A percentile compares a stretch with the other conserved stretches of the same genome.
These are phyloP conservation scores for Lampris incognitus DNA, from an alignment of 2,113 vertebrate species.

Conservation along the genomic window DNA sequence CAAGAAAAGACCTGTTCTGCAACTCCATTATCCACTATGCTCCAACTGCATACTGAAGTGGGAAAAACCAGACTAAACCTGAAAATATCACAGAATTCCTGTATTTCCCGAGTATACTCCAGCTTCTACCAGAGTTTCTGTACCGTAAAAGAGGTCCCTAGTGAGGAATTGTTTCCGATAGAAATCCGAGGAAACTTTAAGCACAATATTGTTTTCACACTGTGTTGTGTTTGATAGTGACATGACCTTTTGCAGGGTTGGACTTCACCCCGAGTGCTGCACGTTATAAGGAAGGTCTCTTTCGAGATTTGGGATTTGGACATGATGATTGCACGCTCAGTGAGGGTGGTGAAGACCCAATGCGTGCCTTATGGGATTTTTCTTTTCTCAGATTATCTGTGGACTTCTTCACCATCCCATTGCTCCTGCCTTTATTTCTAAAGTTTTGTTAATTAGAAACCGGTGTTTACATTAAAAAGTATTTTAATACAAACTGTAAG, in stretches of 20 bases:
- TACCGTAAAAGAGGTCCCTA: background rate
- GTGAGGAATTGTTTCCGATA: slow-evolving; percentile 6
- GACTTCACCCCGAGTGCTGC: slow-evolving; percentile 18
- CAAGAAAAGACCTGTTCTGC: no score
- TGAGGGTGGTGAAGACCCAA: slow-evolving; percentile 6
- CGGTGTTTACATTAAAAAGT: slow-evolving; percentile 72
- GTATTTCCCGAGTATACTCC: background rate
- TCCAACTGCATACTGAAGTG: background rate
- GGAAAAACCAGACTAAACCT: background rate
- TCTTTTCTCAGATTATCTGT: slow-evolving; percentile 50
- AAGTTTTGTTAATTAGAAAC: slow-evolving; percentile 54
- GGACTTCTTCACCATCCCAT: slow-evolving; percentile 6
- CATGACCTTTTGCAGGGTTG: background rate
- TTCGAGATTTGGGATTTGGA: background rate
- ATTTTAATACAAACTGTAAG: slow-evolving; percentile 52
- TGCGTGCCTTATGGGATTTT: slow-evolving; percentile 74
- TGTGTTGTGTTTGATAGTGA: slow-evolving; percentile 11
- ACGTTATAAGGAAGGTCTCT: background rate
- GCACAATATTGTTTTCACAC: slow-evolving; percentile 56
- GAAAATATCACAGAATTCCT: background rate
- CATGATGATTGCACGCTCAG: slow-evolving; percentile 27
- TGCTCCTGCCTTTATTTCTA: slow-evolving; percentile 60
- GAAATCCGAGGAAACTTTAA: slow-evolving; percentile 37
- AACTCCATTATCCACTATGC: no score
- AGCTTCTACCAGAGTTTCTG: background rate